phyloP scores from a whole-genome alignment of 2,797 vertebrate genomes.

The Crenuchus spilurus region DNA sequence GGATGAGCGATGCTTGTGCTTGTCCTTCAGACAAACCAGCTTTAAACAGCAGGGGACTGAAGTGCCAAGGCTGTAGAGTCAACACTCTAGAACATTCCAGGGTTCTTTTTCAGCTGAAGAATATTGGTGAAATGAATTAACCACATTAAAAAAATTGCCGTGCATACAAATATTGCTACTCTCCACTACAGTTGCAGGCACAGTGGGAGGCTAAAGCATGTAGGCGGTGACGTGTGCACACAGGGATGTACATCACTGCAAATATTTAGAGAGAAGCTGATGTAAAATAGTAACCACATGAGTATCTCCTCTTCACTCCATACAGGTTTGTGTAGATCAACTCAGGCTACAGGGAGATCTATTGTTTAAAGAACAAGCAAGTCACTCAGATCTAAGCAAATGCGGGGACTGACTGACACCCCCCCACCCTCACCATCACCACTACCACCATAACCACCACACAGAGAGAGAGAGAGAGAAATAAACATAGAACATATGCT shows the following conservation, averaged over 20 bases:
- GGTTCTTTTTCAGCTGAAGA: constrained; percentile 33
- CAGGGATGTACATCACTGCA: constrained; percentile 51
- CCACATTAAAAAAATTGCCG: constrained; percentile 23
- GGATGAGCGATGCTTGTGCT: constrained; percentile 52
- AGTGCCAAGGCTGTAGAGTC: constrained; percentile 49
- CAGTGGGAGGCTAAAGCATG: constrained; percentile 36
- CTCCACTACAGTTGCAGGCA: constrained; percentile 5
- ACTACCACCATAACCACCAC: no score
- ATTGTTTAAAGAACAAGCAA: constrained; percentile 5
- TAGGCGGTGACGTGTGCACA: constrained; percentile 46
- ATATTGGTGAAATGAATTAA: constrained; percentile 36
- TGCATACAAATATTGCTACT: constrained; percentile 19
- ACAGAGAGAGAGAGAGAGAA: no score
- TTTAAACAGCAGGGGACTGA: constrained; percentile 49
- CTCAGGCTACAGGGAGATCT: background rate
- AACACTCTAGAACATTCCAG: constrained; percentile 57
- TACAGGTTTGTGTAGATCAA: constrained; percentile 9
- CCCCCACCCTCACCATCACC: background rate
- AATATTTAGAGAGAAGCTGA: constrained; percentile 52
- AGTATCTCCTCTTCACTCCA: constrained; percentile 21
- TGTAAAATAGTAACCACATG: constrained; percentile 43
- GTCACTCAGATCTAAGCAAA: constrained; percentile 3
- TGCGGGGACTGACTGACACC: background rate
- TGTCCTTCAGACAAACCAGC: constrained; percentile 56
- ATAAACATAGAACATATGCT: no score